Percentiles rank a stretch among this genome's conserved stretches.
These are phyloP conservation scores for Macquaria australasica DNA, from an alignment of 2,113 vertebrate genomes.

Conservation along the genomic window DNA sequence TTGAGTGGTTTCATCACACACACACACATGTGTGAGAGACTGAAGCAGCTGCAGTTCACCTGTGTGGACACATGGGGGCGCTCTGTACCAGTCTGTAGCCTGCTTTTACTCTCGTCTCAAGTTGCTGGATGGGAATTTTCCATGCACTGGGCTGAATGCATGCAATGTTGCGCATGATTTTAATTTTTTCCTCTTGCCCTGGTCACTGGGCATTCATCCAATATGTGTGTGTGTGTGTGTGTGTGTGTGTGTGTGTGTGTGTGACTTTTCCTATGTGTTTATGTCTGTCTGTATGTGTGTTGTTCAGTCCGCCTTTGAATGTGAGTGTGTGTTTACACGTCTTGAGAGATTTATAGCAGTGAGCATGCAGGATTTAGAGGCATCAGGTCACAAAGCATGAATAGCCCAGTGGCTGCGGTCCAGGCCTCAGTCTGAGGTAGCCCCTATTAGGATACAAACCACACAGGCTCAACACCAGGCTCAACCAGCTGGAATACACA, in stretches of 20 bases:
- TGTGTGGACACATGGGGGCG: constrained; percentile 66
- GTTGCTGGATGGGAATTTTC: constrained; percentile 80
- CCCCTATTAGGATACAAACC: constrained; percentile 76
- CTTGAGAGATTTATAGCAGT: constrained; percentile 70
- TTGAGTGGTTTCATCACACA: constrained; percentile 56
- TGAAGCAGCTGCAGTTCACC: constrained; percentile 37
- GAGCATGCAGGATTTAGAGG: constrained; percentile 73
- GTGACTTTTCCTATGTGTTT: constrained; percentile 20
- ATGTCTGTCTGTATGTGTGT: constrained; percentile 27
- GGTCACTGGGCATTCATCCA: constrained; percentile 68
- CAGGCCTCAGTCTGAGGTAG: constrained; percentile 68
- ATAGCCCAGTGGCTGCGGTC: constrained; percentile 72
- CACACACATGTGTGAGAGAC: neutral
- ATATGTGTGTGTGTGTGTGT: constrained; percentile 40
- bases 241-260: constrained; percentile 6
- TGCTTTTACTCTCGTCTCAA: neutral
- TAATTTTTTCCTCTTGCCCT: constrained; percentile 70
- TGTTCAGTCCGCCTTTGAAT: constrained; percentile 27
- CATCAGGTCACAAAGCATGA: constrained; percentile 77
- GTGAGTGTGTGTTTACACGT: constrained; percentile 61
- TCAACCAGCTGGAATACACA: constrained; percentile 49
- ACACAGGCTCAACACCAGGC: constrained; percentile 58
- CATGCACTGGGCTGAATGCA: constrained; percentile 68
- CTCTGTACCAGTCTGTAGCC: constrained; percentile 25
- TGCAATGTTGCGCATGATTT: constrained; percentile 71